Evolutionary conservation across 2,113 vertebrate species (phyloP), one percentile per base, ranked within the genome.

Genomic region (Meleagris gallopavo): DNA sequence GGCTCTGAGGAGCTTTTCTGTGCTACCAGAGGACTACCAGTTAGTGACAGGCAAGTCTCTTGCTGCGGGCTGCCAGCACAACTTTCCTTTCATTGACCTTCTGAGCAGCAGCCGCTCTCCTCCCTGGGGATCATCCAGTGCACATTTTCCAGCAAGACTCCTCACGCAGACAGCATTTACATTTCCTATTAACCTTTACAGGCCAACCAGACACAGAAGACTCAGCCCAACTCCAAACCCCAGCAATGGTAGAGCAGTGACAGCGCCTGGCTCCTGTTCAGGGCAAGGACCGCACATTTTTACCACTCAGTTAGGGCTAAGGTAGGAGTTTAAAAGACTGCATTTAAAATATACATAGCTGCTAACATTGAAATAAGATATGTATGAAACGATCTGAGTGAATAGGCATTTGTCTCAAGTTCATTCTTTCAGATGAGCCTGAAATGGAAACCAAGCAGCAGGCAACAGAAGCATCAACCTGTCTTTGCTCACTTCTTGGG

Each of bases 21-120:
- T 46, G 17, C 61, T 54, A 29, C 22, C 1, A 4, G 30, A 29
- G 20, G 22, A 43, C 40, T 0, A 0, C 27, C 25, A 12, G 11
- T 16, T 74, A 64, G 38, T 36, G 65, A 46, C 0, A 0, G 46
- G 52, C 22, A 15, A 18, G 10, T 65, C 69, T 83, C 29, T 62
- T 67, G 62, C 88, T 34, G 43, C 29, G 3, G 0, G 0, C 25
- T 4, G 2, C 34, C 67, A 69, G 58, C 48, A 54, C 48, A 79
- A 29, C 57, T 90, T 86, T 57, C 40, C 45, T 94, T 66, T 72
- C 90, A 34, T 30, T 73, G 61, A 72, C n/a, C n/a, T 83, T 10
- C 0, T 50, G 24, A 50, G 0, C 70, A 34, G 81, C 52, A 8
- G 9, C 58, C 1, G 0, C 46, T 67, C 34, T 62, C 50, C 64